Base-by-base conservation (phyloP, 2,888 invertebrate species). In the Entomobrya multifasciata region DNA sequence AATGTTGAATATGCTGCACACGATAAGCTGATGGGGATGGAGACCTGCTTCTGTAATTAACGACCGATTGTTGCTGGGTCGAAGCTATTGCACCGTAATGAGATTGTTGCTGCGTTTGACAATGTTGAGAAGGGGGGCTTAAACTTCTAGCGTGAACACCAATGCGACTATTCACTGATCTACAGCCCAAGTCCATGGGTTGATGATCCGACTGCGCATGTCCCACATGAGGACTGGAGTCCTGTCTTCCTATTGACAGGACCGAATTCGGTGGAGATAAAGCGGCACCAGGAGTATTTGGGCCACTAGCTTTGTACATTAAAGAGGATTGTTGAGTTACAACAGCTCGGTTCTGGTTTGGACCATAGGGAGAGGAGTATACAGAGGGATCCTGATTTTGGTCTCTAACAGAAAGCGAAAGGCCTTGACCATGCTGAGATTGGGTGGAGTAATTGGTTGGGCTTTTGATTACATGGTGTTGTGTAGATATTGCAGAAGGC, bases 61-160 rank as follows among this genome's bases (percentile, higher is more conserved):
- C 79, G 10, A 89, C 86, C 11, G 82, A 65, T 70, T 86, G 86
- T 30, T 82, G 86, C 55, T 86, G 89, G 11, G 80, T 78, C 57
- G 87, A 86, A 70, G 41, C 82, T 80, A 88, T 88, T 82, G 87
- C 84, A 88, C 78, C 89, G 87, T 74, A 87, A 74, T 72, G 87
- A 76, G 81, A 89, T 86, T 88, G 88, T 65, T 80, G 88, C 70
- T 84, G 87, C 72, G 80, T 87, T 80, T 92, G 81, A 82, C 44
- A 57, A 76, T 87, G 88, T 78, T 81, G 65, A 92, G 92, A 91
- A 84, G 91, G 91, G 67, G 92, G 89, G 90, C 88, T 92, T 90
- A 84, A 91, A 87, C 89, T 92, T 90, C 88, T 92, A 93, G 44
- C 93, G 92, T 67, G 83, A 80, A 74, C 84, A 82, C 80, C 81